Evolutionary conservation across 2,888 invertebrate species (phyloP).

Genomic region (Drosophila meridionalis): DNA sequence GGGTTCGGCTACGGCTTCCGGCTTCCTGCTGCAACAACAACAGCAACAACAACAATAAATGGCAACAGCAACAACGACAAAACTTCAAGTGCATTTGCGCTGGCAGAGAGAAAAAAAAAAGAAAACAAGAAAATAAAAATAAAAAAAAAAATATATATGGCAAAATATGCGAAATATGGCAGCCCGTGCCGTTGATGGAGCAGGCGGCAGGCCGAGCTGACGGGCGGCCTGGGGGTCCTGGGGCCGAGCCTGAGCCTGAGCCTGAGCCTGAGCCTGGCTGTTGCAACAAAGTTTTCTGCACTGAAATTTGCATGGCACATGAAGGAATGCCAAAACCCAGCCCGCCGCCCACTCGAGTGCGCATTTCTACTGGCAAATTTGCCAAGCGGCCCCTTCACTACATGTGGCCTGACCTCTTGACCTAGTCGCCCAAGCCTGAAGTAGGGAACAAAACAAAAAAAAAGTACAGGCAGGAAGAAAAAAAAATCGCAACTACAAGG

Average conservation of each 20-base stretch:
- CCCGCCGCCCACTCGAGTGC: constrained; percentile 29
- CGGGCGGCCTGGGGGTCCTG: neutral
- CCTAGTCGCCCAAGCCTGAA: constrained; percentile 52
- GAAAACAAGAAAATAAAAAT: constrained; percentile 19
- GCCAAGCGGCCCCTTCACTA: constrained; percentile 22
- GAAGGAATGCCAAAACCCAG: constrained; percentile 30
- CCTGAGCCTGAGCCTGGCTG: neutral
- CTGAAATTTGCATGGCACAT: constrained; percentile 59
- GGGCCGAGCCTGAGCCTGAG: neutral
- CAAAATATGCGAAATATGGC: constrained; percentile 58
- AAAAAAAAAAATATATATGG: constrained; percentile 23
- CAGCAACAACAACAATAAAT: constrained; percentile 27
- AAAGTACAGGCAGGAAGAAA: neutral
- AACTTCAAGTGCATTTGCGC: constrained; percentile 62
- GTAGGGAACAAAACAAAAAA: neutral
- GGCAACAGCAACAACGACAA: constrained; percentile 18
- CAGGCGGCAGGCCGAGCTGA: neutral
- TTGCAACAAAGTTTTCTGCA: constrained; percentile 47
- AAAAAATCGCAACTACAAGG: constrained; percentile 1
- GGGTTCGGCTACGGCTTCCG: constrained; percentile 65
- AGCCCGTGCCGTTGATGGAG: neutral
- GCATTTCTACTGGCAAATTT: constrained; percentile 58
- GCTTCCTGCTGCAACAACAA: constrained; percentile 45
- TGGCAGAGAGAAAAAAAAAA: constrained; percentile 6
- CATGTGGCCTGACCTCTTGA: constrained; percentile 72